Evolutionary conservation across 2,797 vertebrate species (phyloP).

Genomic region (Parambassis ranga): DNA sequence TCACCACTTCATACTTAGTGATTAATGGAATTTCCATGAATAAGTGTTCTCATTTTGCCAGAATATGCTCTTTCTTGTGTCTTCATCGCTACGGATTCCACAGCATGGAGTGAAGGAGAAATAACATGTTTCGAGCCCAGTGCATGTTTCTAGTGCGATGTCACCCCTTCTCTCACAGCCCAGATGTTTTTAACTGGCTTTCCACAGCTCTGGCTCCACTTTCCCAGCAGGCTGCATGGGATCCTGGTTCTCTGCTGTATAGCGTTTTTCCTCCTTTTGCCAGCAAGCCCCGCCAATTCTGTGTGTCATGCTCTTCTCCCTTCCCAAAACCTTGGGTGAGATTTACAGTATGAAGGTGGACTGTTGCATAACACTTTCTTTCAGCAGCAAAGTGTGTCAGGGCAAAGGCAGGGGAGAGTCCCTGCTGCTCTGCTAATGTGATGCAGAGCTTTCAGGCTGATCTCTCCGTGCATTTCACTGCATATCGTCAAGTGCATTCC

Average conservation of each 20-base stretch:
- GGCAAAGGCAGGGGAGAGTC: slow-evolving; percentile 27
- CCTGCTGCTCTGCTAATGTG: background rate
- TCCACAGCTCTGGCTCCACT: slow-evolving; percentile 44
- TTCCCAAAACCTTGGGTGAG: slow-evolving; percentile 51
- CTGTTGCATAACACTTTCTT: slow-evolving; percentile 60
- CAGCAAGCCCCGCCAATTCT: slow-evolving; percentile 46
- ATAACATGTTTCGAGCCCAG: slow-evolving; percentile 57
- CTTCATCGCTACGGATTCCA: slow-evolving; percentile 27
- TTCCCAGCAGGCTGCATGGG: slow-evolving; percentile 64
- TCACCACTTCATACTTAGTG: background rate
- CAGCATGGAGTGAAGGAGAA: slow-evolving; percentile 41
- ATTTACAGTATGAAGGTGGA: slow-evolving; percentile 68
- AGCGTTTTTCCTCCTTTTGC: slow-evolving; percentile 35
- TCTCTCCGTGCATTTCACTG: slow-evolving; percentile 5
- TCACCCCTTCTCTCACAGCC: slow-evolving; percentile 60
- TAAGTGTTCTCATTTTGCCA: background rate
- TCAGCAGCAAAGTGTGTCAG: slow-evolving; percentile 40
- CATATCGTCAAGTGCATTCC: background rate
- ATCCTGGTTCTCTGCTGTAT: slow-evolving; percentile 46
- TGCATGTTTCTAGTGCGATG: slow-evolving; percentile 67
- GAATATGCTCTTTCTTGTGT: slow-evolving; percentile 11
- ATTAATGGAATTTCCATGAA: slow-evolving; percentile 37
- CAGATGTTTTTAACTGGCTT: slow-evolving; percentile 76
- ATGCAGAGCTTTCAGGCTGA: slow-evolving; percentile 4
- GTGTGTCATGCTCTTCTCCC: slow-evolving; percentile 55